phyloP scores from a whole-genome alignment of 2,888 invertebrate genomes.

The Gari tellinella region DNA sequence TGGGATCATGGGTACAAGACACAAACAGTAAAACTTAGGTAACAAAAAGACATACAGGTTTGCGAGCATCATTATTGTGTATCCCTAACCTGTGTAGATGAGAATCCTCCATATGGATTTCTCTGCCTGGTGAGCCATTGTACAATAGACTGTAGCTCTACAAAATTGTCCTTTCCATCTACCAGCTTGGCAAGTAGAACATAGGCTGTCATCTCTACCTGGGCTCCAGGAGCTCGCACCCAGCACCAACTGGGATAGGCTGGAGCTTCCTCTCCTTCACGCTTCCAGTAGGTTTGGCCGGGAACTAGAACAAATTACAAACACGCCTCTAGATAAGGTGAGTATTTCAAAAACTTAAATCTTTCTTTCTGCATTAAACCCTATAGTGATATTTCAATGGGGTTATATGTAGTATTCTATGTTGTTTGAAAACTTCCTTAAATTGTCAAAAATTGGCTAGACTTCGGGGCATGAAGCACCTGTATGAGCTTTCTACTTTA shows the following conservation, averaged over 20 bases:
- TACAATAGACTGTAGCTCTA: conserved; percentile 86
- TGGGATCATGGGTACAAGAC: too few relatives aligned
- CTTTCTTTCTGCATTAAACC: too few relatives aligned
- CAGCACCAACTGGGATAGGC: conserved; percentile 45
- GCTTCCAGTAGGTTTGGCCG: conserved; percentile 93
- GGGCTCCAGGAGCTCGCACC: conserved; percentile 88
- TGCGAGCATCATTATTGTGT: too few relatives aligned
- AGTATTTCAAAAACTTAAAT: too few relatives aligned
- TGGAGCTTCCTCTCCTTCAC: conserved; percentile 82
- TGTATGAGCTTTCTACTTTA: too few relatives aligned
- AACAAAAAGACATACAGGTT: too few relatives aligned
- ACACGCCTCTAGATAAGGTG: background rate
- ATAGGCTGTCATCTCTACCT: conserved; percentile 95
- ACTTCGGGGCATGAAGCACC: too few relatives aligned
- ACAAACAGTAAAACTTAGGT: too few relatives aligned
- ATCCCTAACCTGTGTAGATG: conserved; percentile 81
- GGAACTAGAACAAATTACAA: conserved; percentile 65
- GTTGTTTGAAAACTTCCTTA: too few relatives aligned
- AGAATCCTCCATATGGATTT: conserved; percentile 87
- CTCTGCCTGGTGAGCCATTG: conserved; percentile 91
- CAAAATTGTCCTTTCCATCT: conserved; percentile 76
- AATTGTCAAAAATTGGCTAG: too few relatives aligned
- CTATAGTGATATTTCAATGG: too few relatives aligned
- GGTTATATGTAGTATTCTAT: too few relatives aligned
- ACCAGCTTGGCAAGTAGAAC: conserved; percentile 89